These are phyloP conservation scores for Equus quagga DNA, from an alignment of 2,113 vertebrate species.

Conservation along the genomic window DNA sequence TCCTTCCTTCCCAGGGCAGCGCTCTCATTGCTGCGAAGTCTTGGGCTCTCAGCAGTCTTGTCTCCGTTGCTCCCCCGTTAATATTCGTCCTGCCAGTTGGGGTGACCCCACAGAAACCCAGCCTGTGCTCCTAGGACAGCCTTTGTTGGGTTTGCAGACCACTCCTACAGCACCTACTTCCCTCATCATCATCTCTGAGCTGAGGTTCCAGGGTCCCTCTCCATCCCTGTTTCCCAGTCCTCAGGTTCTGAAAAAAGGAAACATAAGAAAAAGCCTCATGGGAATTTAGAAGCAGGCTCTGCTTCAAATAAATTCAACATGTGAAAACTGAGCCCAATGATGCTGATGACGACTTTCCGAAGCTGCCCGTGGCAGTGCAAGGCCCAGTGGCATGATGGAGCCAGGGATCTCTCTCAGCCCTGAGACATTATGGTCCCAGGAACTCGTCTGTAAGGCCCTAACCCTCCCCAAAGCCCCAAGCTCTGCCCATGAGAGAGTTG, in stretches of 20 bases:
- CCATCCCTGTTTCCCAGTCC: not conserved
- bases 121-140: not conserved
- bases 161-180: not conserved
- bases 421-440: not conserved
- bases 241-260: conserved; percentile 25
- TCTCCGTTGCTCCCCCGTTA: not conserved
- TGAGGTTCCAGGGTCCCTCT: not conserved
- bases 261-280: not conserved
- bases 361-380: not conserved
- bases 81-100: not conserved
- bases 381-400: not conserved
- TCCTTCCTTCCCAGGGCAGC: not conserved
- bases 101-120: not conserved
- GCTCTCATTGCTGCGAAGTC: not conserved
- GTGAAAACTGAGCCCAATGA: conserved; percentile 19
- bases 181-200: not conserved
- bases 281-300: conserved; percentile 21
- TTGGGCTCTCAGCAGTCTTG: not conserved
- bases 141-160: not conserved
- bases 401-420: not conserved
- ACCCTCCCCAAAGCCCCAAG: not conserved
- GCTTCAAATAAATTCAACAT: conserved; percentile 63
- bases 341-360: not conserved
- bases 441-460: not conserved
- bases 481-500: not conserved